phyloP scores from a whole-genome alignment of 2,888 invertebrate species.

The Tipula lateralis region DNA sequence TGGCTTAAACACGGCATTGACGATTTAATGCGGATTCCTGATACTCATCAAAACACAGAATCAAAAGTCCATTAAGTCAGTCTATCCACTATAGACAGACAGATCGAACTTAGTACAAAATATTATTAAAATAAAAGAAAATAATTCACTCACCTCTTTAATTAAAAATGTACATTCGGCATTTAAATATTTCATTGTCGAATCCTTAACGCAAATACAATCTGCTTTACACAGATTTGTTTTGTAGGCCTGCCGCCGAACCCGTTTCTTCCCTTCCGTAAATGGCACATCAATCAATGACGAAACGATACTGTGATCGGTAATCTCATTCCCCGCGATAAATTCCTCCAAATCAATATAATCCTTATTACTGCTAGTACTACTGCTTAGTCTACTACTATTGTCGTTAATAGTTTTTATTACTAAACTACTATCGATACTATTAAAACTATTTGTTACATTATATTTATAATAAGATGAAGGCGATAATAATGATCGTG shows the following conservation, averaged over 20 bases:
- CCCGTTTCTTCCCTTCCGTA: not conserved
- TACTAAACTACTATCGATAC: not conserved
- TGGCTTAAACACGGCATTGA: no score
- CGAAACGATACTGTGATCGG: not conserved
- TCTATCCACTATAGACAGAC: no score
- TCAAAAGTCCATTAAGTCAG: no score
- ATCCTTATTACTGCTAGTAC: not conserved
- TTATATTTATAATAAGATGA: not conserved
- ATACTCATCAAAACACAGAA: no score
- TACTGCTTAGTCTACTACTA: not conserved
- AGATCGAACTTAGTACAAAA: no score
- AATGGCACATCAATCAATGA: not conserved
- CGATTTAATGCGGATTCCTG: no score
- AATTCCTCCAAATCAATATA: not conserved
- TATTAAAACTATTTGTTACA: not conserved
- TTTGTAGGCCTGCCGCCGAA: not conserved
- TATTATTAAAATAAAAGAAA: not conserved
- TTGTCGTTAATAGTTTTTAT: not conserved
- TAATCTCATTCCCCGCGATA: not conserved
- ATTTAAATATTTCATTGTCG: not conserved
- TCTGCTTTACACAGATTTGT: not conserved
- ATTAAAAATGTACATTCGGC: not conserved
- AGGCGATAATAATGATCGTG: not conserved
- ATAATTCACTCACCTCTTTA: not conserved
- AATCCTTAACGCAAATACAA: not conserved